phyloP scores from a whole-genome alignment of 2,888 invertebrate species.

The Eledone cirrhosa region DNA sequence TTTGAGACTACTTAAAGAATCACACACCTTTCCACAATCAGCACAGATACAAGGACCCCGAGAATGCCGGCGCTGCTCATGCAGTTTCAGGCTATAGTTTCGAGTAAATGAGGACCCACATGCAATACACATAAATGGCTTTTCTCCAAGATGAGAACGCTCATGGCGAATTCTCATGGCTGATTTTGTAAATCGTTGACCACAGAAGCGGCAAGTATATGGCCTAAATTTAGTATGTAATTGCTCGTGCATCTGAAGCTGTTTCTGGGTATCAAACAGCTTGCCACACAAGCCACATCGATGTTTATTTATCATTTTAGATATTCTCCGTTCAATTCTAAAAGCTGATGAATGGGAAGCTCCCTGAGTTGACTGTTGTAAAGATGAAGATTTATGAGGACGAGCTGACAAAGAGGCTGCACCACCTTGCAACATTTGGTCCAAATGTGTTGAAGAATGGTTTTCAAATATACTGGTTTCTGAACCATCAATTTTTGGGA shows the following conservation, averaged over 20 bases:
- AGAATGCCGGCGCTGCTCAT: constrained; percentile 48
- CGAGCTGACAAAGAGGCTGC: background rate
- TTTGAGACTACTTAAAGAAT: constrained; percentile 45
- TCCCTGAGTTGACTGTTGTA: constrained; percentile 19
- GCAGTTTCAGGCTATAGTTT: constrained; percentile 49
- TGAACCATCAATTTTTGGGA: background rate
- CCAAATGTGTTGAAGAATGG: constrained; percentile 7
- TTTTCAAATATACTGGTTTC: background rate
- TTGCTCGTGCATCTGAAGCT: constrained; percentile 50
- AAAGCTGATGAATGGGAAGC: constrained; percentile 22
- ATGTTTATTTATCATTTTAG: constrained; percentile 27
- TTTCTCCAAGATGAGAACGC: constrained; percentile 42
- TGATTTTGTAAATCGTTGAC: constrained; percentile 49
- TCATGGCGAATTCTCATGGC: constrained; percentile 51
- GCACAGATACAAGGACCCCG: constrained; percentile 54
- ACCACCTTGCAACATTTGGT: constrained; percentile 11
- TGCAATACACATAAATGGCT: constrained; percentile 47
- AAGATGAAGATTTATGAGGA: background rate
- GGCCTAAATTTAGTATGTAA: constrained; percentile 53
- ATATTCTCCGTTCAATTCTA: constrained; percentile 23
- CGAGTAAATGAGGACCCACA: constrained; percentile 51
- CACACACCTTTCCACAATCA: constrained; percentile 49
- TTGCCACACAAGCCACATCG: constrained; percentile 52
- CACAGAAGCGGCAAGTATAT: constrained; percentile 54
- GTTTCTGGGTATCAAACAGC: constrained; percentile 46